Base-by-base conservation (phyloP, 2,113 vertebrate species). In the Eretmochelys imbricata region DNA sequence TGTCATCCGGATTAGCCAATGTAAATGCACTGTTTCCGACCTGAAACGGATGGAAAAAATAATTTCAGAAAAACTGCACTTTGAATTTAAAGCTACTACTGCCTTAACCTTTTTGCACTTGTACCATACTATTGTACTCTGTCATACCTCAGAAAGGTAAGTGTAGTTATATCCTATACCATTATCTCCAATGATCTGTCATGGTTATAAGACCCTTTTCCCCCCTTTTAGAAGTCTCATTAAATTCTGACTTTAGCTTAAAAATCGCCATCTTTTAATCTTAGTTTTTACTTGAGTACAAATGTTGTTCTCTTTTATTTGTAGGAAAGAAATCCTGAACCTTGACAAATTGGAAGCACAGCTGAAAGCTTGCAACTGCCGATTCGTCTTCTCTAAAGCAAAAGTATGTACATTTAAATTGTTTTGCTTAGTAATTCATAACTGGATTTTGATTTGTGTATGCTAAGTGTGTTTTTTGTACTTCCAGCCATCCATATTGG, bases 41-140 rank as follows among this genome's bases (percentile, higher is more conserved):
- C 98, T 99, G 88, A 96, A 98, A 92, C 98, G 99, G 86, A 99
- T 99, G 99, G 99, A 99, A 98, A 99, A 99, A 97, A 99, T 99
- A 14, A 98, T 99, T 95, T 98, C 99, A 0, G 99, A 99, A 93
- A 99, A 99, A 97, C 98, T 99, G 96, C 97, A 99, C 98, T 99
- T 99, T 98, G 99, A 99, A 97, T 98, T 99, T 97, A 98, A 99
- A 98, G 99, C 99, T 97, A 97, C 99, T 98, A 99, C 99, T 94
- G 99, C 99, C 99, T 99, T 99, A 98, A 99, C 99, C 90, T 99
- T 99, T 97, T 99, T 99, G 98, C 99, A 99, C 98, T 98, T 99
- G 96, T 99, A 99, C 98, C 99, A 99, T 93, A 96, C 98, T 94
- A 99, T 99, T 59, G 88, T 98, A 86, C 97, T 99, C 78, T 98